Evolutionary conservation across 1,140 invertebrate genomes (phyloP).

Genomic region (Dendroctonus valens): DNA sequence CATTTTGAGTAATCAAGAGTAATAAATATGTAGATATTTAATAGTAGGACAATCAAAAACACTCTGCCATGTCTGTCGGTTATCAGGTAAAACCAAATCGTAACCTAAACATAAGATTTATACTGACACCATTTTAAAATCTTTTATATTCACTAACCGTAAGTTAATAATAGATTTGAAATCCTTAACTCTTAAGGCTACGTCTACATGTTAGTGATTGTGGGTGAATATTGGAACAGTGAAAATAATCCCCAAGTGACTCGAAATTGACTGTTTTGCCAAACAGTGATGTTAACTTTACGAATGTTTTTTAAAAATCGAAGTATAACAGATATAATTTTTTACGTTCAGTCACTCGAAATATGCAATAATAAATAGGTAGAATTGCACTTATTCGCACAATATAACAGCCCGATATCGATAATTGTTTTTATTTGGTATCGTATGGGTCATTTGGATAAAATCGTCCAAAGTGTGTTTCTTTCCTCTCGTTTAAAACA

Average conservation of each 20-base stretch:
- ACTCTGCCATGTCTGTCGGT: conserved; percentile 4
- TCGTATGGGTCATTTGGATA: conserved; percentile 2
- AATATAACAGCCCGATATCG: conserved; percentile 21
- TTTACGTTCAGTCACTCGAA: conserved; percentile 32
- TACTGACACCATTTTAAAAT: conserved; percentile 11
- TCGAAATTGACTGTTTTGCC: conserved; percentile 12
- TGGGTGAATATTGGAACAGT: conserved; percentile 6
- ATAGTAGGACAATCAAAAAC: conserved; percentile 16
- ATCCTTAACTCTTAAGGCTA: conserved; percentile 10
- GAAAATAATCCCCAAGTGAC: conserved; percentile 4
- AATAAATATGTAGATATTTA: too few relatives aligned
- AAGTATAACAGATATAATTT: conserved; percentile 19
- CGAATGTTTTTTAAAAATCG: conserved; percentile 17
- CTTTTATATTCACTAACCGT: conserved; percentile 12
- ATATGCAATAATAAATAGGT: conserved; percentile 44
- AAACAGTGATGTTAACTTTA: conserved; percentile 22
- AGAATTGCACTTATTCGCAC: conserved; percentile 44
- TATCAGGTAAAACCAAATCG: background rate
- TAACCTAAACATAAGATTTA: conserved; percentile 15
- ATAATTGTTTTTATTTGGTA: conserved; percentile 9
- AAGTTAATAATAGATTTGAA: conserved; percentile 17
- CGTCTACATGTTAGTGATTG: conserved; percentile 4
- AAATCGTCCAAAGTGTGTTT: too few relatives aligned
- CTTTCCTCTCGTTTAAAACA: too few relatives aligned
- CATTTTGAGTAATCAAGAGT: too few relatives aligned